Evolutionary conservation across 1,140 invertebrate genomes (phyloP).

Genomic region (Phocides pigmalion): DNA sequence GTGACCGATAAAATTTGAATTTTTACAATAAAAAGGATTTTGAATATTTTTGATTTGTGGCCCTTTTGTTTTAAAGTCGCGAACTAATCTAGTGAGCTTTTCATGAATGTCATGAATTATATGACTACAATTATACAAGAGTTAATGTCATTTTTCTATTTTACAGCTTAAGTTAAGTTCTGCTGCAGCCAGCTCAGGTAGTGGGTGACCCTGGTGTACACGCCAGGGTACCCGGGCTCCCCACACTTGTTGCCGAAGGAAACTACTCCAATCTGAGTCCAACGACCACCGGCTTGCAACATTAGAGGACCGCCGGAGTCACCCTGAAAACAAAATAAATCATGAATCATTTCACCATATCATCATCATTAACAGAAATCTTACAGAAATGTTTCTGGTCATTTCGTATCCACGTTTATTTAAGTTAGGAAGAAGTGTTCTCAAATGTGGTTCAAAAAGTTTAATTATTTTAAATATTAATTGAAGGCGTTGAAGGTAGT

Average conservation of each 20-base stretch:
- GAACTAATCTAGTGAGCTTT: conserved; percentile 21
- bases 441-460: no score
- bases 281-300: conserved; percentile 89
- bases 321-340: conserved; percentile 79
- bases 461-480: no score
- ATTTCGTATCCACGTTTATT: no score
- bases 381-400: no score
- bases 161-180: conserved; percentile 48
- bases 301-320: conserved; percentile 94
- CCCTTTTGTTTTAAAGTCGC: no score
- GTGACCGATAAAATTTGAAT: no score
- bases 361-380: no score
- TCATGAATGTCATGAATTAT: conserved; percentile 33
- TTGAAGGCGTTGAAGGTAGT: no score
- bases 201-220: conserved; percentile 85
- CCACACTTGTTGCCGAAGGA: conserved; percentile 96
- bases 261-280: conserved; percentile 95
- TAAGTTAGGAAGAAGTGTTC: no score
- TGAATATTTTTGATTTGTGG: no score
- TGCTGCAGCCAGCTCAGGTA: conserved; percentile 73
- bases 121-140: conserved; percentile 17
- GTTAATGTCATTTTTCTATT: conserved; percentile 23
- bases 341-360: no score
- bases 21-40: no score
- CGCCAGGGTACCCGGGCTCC: conserved; percentile 93